These are phyloP conservation scores for Acholoe squamosa DNA, from an alignment of 2,888 invertebrate genomes.

Conservation along the genomic window DNA sequence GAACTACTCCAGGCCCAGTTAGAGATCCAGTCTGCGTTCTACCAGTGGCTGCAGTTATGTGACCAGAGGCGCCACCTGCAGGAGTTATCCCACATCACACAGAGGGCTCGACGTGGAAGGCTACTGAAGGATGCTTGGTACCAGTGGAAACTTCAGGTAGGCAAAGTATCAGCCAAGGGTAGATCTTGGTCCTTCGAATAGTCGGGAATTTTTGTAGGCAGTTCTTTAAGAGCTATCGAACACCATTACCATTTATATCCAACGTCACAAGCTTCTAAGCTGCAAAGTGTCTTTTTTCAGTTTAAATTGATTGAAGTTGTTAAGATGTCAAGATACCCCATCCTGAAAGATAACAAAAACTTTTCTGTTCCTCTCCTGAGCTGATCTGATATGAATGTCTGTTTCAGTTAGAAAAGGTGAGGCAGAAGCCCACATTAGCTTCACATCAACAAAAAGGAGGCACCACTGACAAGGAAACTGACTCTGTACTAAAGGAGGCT, in stretches of 20 bases:
- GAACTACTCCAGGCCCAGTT: background rate
- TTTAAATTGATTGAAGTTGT: no score
- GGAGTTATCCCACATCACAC: background rate
- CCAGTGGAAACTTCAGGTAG: background rate
- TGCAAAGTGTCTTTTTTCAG: no score
- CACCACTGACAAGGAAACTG: background rate
- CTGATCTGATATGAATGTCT: background rate
- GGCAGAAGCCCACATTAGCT: no score
- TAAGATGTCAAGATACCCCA: no score
- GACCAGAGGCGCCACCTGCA: conserved; percentile 15
- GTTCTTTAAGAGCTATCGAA: no score
- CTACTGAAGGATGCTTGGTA: background rate
- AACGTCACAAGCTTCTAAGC: no score
- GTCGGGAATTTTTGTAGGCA: no score
- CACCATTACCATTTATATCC: no score
- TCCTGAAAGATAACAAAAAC: no score
- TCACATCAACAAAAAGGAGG: background rate
- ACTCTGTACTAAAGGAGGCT: background rate
- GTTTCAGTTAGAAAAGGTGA: background rate
- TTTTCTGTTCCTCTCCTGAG: no score
- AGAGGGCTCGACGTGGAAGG: background rate
- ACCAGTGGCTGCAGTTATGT: background rate
- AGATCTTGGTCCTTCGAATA: no score
- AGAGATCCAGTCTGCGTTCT: background rate
- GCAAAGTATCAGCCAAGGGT: background rate